Evolutionary conservation across 2,888 invertebrate genomes (phyloP), one percentile per base, ranked within the genome.

Genomic region (Crocallis elinguaria): DNA sequence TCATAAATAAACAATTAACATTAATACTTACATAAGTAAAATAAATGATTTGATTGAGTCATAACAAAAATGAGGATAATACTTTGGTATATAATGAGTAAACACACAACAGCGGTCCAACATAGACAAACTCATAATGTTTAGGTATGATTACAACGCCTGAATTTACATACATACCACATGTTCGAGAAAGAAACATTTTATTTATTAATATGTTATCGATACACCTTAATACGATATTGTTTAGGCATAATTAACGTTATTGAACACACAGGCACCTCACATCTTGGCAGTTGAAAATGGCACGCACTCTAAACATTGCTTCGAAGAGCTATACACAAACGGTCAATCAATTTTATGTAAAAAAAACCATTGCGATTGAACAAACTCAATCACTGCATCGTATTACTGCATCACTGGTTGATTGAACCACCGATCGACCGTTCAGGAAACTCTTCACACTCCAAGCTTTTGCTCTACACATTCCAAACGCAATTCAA

Each of bases 261-360:
- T 74, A 71, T 76, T 89, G 88, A 89, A 90, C 89, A 89, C 90
- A 82, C 85, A 87, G 88, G 89, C 88, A 84, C 84, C 85, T 88
- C 84, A 74, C 75, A 68, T 75, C 79, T 86, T 86, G 88, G 85
- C 87, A 84, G 82, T 82, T 68, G 73, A 71, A 74, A 75, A 89
- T 89, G 88, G 88, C 89, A 89, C 88, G 71, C 75, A 65, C 55
- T 70, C 62, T 60, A 70, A 64, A 69, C 65, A 62, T 64, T 64
- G 57, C 61, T n/a, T n/a, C n/a, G n/a, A n/a, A n/a, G n/a, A n/a
- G n/a, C n/a, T n/a, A n/a, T n/a, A n/a, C n/a, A n/a, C n/a, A n/a
- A n/a, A n/a, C n/a, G n/a, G n/a, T n/a, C n/a, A n/a, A n/a, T n/a
- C n/a, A n/a, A n/a, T n/a, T n/a, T n/a, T n/a, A n/a, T n/a, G n/a